Conservation (phyloP, 2,888 invertebrate genomes). For the Frankliniella fusca region DNA sequence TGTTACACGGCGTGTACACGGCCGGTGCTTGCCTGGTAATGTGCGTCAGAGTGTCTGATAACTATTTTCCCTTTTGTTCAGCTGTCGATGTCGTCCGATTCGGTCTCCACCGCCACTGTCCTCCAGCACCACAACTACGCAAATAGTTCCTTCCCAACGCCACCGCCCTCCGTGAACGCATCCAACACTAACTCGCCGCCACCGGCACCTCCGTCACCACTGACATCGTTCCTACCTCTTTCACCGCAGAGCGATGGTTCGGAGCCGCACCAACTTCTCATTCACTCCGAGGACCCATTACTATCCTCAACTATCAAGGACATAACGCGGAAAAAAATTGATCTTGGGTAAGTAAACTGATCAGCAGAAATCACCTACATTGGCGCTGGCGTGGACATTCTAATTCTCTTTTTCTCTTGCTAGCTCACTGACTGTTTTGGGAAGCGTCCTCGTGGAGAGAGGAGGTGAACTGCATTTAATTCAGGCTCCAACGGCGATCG, state of each 20-base stretch:
- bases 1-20: too few species aligned
- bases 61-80: background rate
- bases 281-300: conserved; percentile 74
- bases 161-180: background rate
- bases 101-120: background rate
- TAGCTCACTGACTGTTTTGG: background rate
- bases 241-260: background rate
- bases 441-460: background rate
- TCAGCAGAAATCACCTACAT: background rate
- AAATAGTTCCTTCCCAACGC: background rate
- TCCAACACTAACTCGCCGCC: background rate
- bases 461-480: background rate
- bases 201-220: background rate
- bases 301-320: conserved; percentile 80
- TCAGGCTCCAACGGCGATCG: background rate
- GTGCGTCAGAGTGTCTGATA: too few species aligned
- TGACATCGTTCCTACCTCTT: background rate
- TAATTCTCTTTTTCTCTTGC: background rate
- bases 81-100: background rate
- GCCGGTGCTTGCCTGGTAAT: too few species aligned
- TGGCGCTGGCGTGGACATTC: background rate
- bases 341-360: conserved; percentile 47
- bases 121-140: conserved; percentile 14
- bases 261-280: conserved; percentile 48
- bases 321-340: conserved; percentile 58